phyloP scores from a whole-genome alignment of 2,113 vertebrate species.

The Hiodon tergisus region DNA sequence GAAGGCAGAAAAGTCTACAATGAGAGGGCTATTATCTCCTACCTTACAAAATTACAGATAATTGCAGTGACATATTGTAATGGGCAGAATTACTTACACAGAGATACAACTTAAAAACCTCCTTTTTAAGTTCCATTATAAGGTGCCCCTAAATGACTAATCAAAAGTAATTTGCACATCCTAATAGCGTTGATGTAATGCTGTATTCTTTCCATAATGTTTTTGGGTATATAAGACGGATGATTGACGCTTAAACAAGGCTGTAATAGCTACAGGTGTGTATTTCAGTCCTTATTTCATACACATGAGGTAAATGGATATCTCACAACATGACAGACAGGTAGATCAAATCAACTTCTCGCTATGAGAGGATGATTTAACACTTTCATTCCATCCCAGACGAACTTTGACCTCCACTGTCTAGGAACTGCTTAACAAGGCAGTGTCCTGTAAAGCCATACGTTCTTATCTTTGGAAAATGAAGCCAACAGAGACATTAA shows the following conservation, averaged over 20 bases:
- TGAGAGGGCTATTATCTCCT: constrained; percentile 54
- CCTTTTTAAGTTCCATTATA: constrained; percentile 32
- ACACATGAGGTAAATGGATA: no score
- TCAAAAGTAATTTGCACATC: constrained; percentile 65
- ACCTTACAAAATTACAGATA: constrained; percentile 61
- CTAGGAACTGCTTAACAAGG: no score
- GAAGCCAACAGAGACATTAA: neutral
- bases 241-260: constrained; percentile 30
- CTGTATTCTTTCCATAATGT: constrained; percentile 24
- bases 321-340: no score
- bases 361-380: no score
- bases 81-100: constrained; percentile 47
- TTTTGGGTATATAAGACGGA: constrained; percentile 8
- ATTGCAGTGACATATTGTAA: constrained; percentile 44
- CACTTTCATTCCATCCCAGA: no score
- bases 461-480: no score
- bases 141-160: constrained; percentile 52
- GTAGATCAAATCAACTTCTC: no score
- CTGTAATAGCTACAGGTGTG: constrained; percentile 21
- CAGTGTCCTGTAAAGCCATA: no score
- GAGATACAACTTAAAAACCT: constrained; percentile 38
- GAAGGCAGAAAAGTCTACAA: constrained; percentile 48
- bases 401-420: no score
- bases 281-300: constrained; percentile 15
- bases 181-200: constrained; percentile 43